Conservation (phyloP, 1,140 invertebrate species). For the Heliconius melpomene region DNA sequence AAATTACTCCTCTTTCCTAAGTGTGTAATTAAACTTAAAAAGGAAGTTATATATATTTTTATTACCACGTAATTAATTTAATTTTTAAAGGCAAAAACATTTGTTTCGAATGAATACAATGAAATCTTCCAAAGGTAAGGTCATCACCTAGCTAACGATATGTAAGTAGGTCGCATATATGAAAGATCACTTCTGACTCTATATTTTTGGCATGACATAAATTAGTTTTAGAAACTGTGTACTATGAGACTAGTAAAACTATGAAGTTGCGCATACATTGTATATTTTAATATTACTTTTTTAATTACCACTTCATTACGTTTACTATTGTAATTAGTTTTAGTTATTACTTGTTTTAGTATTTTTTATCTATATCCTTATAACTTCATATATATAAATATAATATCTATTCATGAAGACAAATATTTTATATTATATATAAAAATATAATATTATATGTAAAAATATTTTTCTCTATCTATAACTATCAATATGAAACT, state of each 20-base stretch:
- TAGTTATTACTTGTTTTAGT: neutral
- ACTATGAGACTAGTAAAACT: neutral
- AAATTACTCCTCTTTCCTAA: too few species aligned
- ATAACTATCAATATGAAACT: too few species aligned
- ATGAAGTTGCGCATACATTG: neutral
- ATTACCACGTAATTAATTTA: too few species aligned
- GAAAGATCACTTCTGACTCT: conserved; percentile 2
- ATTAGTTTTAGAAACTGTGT: conserved; percentile 18
- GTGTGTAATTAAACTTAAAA: too few species aligned
- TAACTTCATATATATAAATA: too few species aligned
- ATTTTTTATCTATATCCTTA: neutral
- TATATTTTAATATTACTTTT: neutral
- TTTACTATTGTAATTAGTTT: conserved; percentile 1
- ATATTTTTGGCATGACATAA: conserved; percentile 32
- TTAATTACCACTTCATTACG: conserved; percentile 8
- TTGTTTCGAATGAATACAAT: neutral
- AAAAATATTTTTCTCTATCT: too few species aligned
- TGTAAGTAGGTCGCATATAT: conserved; percentile 22
- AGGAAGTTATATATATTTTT: too few species aligned
- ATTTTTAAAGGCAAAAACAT: too few species aligned
- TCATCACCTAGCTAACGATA: conserved; percentile 4
- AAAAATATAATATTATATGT: too few species aligned
- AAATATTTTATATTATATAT: too few species aligned
- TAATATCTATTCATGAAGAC: too few species aligned
- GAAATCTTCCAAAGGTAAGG: neutral